Base-by-base conservation (phyloP, 92 coral and sea anemone genomes). In the Metridium senile region DNA sequence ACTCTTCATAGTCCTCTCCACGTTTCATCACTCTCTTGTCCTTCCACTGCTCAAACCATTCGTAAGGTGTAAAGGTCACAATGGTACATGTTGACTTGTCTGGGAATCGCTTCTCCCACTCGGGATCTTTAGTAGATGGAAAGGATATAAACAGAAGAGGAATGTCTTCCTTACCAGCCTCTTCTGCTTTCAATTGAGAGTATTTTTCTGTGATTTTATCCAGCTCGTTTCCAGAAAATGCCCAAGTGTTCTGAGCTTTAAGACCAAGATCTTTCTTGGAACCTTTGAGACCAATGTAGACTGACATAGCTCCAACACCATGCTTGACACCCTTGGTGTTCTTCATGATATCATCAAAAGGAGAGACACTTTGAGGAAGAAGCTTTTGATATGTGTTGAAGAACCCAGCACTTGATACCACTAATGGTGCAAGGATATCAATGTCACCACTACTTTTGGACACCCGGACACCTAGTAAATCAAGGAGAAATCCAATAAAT, bases 121-220 rank as follows among this genome's bases (percentile, higher is more conserved):
- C 97, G n/a, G 98, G 97, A 70, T 94, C 98, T 66, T 94, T 94
- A 30, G 98, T 91, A 33, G 98, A 94, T 4, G 98, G 98, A 56
- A 94, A 94, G 11, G 97, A 94, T 32, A 94, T 84, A 47, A 94
- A 94, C 62, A 94, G 70, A 45, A 94, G 75, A 19, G 98, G 98
- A 30, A 94, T 74, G 30, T 94, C 98, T 45, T 84, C 33, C n/a
- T 84, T 79, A 10, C 94, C 98, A 16, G 92, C 97, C 8, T 77
- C 79, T 31, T 83, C 88, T 1, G 88, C 84, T 18, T 71, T 73
- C 63, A 66, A 33, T 10, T 84, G 26, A 4, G 83, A 66, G 84
- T 59, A 91, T 19, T 88, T 73, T 46, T 77, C 82, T 58, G 77
- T 77, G 61, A 89, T 73, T 58, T 81, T 29, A 58, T 94, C 93